Base-by-base conservation (phyloP, 2,888 invertebrate species). In the Siphonodentalium dalli region DNA sequence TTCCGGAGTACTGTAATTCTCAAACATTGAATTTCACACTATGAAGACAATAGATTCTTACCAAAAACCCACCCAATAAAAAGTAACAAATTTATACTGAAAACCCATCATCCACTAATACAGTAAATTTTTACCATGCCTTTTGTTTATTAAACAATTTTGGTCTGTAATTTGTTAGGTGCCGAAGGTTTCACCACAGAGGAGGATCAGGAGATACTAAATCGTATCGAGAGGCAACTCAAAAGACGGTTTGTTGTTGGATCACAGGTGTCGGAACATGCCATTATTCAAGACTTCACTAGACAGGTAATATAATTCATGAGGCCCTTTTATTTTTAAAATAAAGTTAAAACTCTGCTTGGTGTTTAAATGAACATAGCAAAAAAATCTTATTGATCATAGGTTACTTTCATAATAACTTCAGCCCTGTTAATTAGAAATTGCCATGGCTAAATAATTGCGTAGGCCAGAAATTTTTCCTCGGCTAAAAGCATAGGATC, bases 161-260 rank as follows among this genome's bases (percentile, higher is more conserved):
- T 4, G 5, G 26, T 24, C 26, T 33, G 21, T 31, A 26, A 34
- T 5, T 29, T 33, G 29, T 27, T 52, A 91, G 93, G 94, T 39
- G 94, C 92, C n/a, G 98, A 99, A 86, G 99, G 98, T 8, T 99
- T 98, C 79, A 95, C 96, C 0, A 88, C 93, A 0, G 90, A 92
- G 70, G 94, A 93, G 80, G 97, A 99, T 80, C 92, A 93, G 72
- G 95, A 97, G 76, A 88, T 89, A 81, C 79, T 99, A 29, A 86
- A 87, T 34, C 88, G 93, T 6, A 90, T 99, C 61, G 99, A 99
- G 80, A 92, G 90, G 74, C 97, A 98, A 80, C 80, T 99, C 54
- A 98, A 97, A 83, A 87, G 90, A 48, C 86, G 97, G 54, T 96
- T 97, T 63, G 77, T 82, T 18, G 78, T 97, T 61, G 97, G 97